Base-by-base conservation (phyloP, 2,888 invertebrate species). In the Bembecia ichneumoniformis region DNA sequence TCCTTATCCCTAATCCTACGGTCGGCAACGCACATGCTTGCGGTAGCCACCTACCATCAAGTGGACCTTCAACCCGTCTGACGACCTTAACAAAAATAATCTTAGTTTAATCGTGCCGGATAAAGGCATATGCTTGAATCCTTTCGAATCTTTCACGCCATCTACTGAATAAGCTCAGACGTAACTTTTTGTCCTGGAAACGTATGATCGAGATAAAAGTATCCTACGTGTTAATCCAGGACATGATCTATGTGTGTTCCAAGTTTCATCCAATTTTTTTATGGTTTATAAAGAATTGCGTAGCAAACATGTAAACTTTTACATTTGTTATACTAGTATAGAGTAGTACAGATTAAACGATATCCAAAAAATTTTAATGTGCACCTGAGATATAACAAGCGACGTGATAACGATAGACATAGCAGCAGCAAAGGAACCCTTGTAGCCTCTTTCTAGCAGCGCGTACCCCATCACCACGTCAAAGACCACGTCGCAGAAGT, bases 401-500 rank as follows among this genome's bases (percentile, higher is more conserved):
- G 96, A 94, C 3, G 92, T 84, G 49, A 92, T 77, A 51, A 96
- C 91, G 54, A 94, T 90, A 47, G 90, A 89, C 58, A 94, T 83
- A 56, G 93, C 91, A 20, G 92, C 90, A 7, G 89, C 88, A 63
- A 92, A 93, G 64, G 92, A 90, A 55, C 90, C 86, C 54, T 88
- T 88, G 61, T 90, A 88, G 35, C 91, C 90, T 51, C 91, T 86
- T 70, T 92, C 91, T 58, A 93, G 92, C 34, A 96, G 88, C 17
- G 95, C 94, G 77, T 95, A 96, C 46, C 94, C 92, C 88, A 95
- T 92, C 51, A 96, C 92, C 53, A 95, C 89, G 78, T 96, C 95
- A 77, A 96, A 96, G 5, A 96, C 95, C 55, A 95, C 92, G 88
- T 96, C 95, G 88, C 96, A 96, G 81, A 96, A 96, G 76, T 96